A percentile compares a stretch with the other conserved stretches of the same genome.
Evolutionary conservation across 2,797 vertebrate genomes (phyloP).

Genomic region (Tapirus indicus): DNA sequence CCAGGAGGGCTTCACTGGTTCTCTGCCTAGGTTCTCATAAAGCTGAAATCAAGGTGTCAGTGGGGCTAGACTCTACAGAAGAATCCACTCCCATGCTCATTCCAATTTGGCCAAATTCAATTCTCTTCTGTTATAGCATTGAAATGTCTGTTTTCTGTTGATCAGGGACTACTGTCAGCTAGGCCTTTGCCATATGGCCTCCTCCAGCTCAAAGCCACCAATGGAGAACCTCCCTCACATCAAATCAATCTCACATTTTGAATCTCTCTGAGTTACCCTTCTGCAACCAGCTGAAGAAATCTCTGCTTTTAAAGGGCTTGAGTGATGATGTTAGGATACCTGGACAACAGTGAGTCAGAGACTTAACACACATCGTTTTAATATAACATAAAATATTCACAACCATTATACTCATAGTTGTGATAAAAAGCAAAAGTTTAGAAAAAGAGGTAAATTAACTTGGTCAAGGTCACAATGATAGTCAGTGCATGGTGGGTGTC

Average conservation of each 20-base stretch:
- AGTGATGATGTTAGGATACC: neutral
- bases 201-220: neutral
- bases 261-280: neutral
- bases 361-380: neutral
- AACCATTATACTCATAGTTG: neutral
- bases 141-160: neutral
- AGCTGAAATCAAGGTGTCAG: neutral
- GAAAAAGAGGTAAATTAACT: neutral
- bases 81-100: neutral
- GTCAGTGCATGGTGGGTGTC: neutral
- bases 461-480: neutral
- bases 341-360: neutral
- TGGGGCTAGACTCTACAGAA: neutral
- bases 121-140: neutral
- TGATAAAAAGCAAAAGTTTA: neutral
- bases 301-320: neutral
- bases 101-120: neutral
- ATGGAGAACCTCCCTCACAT: neutral
- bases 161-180: neutral
- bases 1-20: fast-evolving
- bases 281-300: neutral
- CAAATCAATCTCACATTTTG: neutral
- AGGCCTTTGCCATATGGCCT: neutral
- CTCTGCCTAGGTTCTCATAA: neutral
- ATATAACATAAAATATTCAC: neutral